Base-by-base conservation (phyloP, 2,888 invertebrate genomes). In the Drosophila sordidula region DNA sequence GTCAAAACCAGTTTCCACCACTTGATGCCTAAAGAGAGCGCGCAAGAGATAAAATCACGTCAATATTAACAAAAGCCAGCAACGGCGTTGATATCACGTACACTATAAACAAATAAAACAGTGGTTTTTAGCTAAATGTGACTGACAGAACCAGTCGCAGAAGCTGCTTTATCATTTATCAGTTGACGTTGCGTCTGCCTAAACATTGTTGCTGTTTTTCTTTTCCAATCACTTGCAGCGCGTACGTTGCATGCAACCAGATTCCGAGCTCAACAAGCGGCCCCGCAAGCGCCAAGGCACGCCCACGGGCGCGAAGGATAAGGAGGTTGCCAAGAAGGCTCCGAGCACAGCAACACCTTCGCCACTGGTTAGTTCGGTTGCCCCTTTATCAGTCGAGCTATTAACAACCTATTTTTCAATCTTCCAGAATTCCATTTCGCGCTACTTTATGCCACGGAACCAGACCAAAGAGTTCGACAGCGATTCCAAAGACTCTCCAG, bases 161-260 rank as follows among this genome's bases (percentile, higher is more conserved):
- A 25, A 12, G 8, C 47, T 45, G 39, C 50, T 55, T 56, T 56
- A 54, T 55, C 38, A 70, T 25, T 70, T 70, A 59, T 75, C 58
- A 63, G 44, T 61, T 61, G 44, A 50, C 51, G 18, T 54, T 59
- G 44, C 54, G 49, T 46, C 50, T 49, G 32, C 36, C 26, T 52
- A 68, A 57, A 68, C 46, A 49, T 16, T 38, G 32, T 26, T 22
- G 6, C 25, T 50, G 14, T 39, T 52, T 46, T 50, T 6, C 8
- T 8, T 36, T 54, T 6, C 6, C 52, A 64, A 44, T 58, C n/a
- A 29, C 76, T 90, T 45, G 2, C 64, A 92, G 92, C 91, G 91
- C 34, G 85, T 90, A 47, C 92, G 91, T 71, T 90, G 86, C 52
- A 91, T 92, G 87, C 92, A 91, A 75, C 90, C 92, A 8, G 90